Conservation (phyloP, 64 coral and sea anemone species). For the Stichodactyla helianthus region DNA sequence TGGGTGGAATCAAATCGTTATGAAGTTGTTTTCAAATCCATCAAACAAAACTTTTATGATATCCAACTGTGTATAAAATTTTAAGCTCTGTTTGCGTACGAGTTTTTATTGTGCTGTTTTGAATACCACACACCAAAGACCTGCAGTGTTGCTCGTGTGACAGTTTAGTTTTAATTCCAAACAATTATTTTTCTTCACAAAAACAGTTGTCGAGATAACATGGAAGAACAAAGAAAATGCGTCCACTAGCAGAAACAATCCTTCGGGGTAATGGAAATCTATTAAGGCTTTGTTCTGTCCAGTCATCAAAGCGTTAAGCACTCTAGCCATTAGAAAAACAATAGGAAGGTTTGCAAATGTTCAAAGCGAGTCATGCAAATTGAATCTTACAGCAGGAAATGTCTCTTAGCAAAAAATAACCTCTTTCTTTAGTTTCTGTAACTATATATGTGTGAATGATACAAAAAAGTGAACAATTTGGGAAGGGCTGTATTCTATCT, state of each 20-base stretch:
- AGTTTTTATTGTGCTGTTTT: neutral
- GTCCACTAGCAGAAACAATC: neutral
- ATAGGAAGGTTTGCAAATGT: neutral
- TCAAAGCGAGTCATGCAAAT: neutral
- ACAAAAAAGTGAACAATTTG: neutral
- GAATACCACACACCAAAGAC: neutral
- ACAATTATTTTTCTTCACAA: neutral
- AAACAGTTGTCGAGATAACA: neutral
- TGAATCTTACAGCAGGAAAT: neutral
- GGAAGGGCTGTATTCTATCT: neutral
- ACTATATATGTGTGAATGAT: neutral
- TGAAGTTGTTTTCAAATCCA: neutral
- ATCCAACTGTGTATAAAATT: neutral
- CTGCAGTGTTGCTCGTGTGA: neutral
- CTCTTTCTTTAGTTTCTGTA: neutral
- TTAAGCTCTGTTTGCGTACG: neutral
- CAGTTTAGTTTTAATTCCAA: neutral
- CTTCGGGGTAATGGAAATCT: neutral
- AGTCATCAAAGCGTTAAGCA: neutral
- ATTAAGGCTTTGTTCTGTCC: neutral
- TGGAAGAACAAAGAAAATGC: neutral
- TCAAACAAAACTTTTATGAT: neutral
- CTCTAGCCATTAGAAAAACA: neutral
- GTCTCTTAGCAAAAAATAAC: neutral
- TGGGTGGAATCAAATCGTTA: neutral